A percentile compares a stretch with the other conserved stretches of the same genome.
phyloP scores from a whole-genome alignment of 2,888 invertebrate genomes.

The Ephialtes manifestator region DNA sequence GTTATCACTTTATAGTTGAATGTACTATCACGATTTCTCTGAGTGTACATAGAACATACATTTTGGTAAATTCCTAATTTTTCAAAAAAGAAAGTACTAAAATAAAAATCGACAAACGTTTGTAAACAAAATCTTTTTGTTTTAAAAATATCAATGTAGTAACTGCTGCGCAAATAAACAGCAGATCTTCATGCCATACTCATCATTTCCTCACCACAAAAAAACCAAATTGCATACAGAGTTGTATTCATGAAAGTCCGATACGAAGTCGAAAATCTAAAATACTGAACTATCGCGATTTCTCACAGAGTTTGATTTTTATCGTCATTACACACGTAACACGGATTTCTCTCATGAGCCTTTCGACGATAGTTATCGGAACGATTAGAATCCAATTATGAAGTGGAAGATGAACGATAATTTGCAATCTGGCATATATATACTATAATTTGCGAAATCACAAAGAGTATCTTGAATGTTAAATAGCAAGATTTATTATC shows the following conservation, averaged over 20 bases:
- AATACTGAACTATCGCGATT: not conserved
- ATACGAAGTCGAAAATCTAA: not conserved
- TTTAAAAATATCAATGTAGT: too few species aligned
- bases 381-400: slow-evolving; percentile 31
- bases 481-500: too few species aligned
- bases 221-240: not conserved
- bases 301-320: slow-evolving; percentile 25
- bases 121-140: too few species aligned
- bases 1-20: too few species aligned
- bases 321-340: slow-evolving; percentile 27
- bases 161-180: too few species aligned
- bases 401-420: slow-evolving; percentile 22
- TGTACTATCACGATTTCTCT: too few species aligned
- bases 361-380: slow-evolving; percentile 52
- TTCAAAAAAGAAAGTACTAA: too few species aligned
- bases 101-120: too few species aligned
- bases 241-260: not conserved
- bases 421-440: not conserved
- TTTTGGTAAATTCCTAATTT: too few species aligned
- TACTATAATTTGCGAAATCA: too few species aligned
- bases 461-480: too few species aligned
- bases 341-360: slow-evolving; percentile 26
- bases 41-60: too few species aligned
- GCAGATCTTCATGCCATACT: not conserved
- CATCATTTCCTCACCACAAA: not conserved